These are phyloP conservation scores for Drosophila stalkeri DNA, from an alignment of 2,888 invertebrate genomes.

Conservation along the genomic window DNA sequence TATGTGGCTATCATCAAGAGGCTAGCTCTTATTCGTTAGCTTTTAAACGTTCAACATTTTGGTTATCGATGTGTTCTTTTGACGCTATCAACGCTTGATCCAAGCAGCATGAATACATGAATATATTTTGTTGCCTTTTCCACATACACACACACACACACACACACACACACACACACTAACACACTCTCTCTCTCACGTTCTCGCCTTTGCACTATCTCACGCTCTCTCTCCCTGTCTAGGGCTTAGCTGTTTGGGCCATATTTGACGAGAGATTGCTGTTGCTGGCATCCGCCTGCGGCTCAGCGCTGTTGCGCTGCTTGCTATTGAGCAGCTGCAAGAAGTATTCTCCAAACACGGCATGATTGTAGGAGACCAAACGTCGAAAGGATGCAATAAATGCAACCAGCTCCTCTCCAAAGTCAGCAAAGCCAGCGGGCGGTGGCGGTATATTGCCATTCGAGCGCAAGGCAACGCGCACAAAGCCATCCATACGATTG, in stretches of 20 bases:
- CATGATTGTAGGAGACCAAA: constrained; percentile 84
- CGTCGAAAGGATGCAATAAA: constrained; percentile 82
- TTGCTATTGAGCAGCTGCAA: constrained; percentile 73
- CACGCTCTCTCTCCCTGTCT: constrained; percentile 6
- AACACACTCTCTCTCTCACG: background rate
- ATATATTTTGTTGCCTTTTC: background rate
- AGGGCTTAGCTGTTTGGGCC: constrained; percentile 61
- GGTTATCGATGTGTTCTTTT: constrained; percentile 1
- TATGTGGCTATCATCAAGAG: background rate
- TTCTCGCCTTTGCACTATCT: background rate
- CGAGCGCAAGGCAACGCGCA: constrained; percentile 78
- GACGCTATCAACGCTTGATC: constrained; percentile 26
- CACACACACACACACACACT: background rate
- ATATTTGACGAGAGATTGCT: constrained; percentile 12
- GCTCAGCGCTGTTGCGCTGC: background rate
- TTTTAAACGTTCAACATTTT: constrained; percentile 2
- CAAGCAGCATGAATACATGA: background rate
- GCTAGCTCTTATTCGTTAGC: constrained; percentile 1
- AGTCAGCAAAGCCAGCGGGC: constrained; percentile 84
- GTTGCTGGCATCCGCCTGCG: constrained; percentile 23
- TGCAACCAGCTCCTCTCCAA: constrained; percentile 81
- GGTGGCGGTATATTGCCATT: constrained; percentile 67
- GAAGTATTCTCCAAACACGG: constrained; percentile 84
- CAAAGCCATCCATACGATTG: constrained; percentile 83
- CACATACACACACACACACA: background rate